Conservation (phyloP, 2,797 vertebrate genomes). For the Delichon dasypus region DNA sequence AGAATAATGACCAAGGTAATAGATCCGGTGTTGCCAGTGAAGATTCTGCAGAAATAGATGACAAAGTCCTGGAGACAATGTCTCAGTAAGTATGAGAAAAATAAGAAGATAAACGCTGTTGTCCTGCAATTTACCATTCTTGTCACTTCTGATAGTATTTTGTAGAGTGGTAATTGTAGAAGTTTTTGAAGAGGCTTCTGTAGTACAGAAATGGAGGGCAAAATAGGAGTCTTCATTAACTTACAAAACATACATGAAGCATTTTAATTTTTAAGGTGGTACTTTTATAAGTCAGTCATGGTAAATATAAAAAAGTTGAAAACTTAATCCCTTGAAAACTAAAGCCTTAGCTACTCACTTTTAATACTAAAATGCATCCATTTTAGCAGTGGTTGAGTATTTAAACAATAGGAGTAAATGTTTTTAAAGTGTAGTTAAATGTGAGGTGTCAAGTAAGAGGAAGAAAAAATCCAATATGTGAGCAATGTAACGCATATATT, state of each 20-base stretch:
- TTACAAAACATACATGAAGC: not conserved
- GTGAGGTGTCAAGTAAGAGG: not conserved
- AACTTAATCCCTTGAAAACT: not conserved
- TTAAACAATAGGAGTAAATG: not conserved
- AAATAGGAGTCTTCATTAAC: not conserved
- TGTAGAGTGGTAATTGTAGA: not conserved
- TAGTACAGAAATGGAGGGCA: not conserved
- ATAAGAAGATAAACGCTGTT: not conserved
- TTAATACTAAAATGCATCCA: not conserved
- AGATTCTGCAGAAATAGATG: not conserved
- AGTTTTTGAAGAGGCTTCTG: not conserved
- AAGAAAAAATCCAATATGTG: not conserved
- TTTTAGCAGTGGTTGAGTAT: not conserved
- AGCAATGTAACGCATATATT: not conserved
- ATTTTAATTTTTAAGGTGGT: not conserved
- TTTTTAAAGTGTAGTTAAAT: not conserved
- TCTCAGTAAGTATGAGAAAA: slow-evolving; percentile 55
- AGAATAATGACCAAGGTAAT: not conserved
- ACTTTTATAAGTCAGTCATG: not conserved
- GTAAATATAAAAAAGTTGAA: not conserved
- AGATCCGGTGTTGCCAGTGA: not conserved
- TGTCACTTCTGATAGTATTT: not conserved
- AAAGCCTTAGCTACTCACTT: not conserved
- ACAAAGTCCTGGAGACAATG: not conserved
- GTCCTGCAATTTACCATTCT: not conserved